Conservation (phyloP, 2,888 invertebrate genomes). For the Xanthorhoe spadicearia region DNA sequence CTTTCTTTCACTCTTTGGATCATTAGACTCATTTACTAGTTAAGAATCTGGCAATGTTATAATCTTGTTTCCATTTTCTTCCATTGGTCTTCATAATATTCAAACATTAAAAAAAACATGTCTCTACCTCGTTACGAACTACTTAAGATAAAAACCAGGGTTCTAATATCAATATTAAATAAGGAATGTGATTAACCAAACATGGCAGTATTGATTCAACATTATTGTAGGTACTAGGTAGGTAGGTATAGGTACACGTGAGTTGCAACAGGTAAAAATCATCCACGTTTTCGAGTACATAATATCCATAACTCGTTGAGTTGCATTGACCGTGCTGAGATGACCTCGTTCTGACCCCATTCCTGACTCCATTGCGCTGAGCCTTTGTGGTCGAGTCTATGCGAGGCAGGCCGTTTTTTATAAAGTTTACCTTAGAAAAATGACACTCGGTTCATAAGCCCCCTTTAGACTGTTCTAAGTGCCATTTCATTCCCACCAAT, state of each 20-base stretch:
- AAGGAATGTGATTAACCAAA: neutral
- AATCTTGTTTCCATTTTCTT: too few species aligned
- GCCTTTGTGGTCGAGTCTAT: slow-evolving; percentile 60
- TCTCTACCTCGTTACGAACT: neutral
- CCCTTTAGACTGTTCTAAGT: neutral
- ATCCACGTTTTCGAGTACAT: slow-evolving; percentile 52
- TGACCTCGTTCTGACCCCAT: slow-evolving; percentile 73
- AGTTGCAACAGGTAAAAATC: slow-evolving; percentile 37
- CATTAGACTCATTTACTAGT: too few species aligned
- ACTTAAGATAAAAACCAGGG: neutral
- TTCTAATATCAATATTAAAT: neutral
- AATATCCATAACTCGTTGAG: slow-evolving; percentile 51
- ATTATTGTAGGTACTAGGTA: too few species aligned
- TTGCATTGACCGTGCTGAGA: slow-evolving; percentile 62
- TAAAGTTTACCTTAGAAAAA: slow-evolving; percentile 44
- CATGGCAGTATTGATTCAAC: neutral
- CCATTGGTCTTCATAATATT: too few species aligned
- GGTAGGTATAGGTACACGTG: neutral
- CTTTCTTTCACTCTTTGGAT: neutral
- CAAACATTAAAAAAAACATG: too few species aligned
- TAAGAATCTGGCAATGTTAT: too few species aligned
- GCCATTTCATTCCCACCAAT: slow-evolving; percentile 9
- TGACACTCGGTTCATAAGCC: slow-evolving; percentile 8
- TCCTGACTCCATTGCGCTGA: slow-evolving; percentile 67
- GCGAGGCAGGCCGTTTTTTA: slow-evolving; percentile 53